Conservation (phyloP, 2,113 vertebrate species). For the Otocyon megalotis region DNA sequence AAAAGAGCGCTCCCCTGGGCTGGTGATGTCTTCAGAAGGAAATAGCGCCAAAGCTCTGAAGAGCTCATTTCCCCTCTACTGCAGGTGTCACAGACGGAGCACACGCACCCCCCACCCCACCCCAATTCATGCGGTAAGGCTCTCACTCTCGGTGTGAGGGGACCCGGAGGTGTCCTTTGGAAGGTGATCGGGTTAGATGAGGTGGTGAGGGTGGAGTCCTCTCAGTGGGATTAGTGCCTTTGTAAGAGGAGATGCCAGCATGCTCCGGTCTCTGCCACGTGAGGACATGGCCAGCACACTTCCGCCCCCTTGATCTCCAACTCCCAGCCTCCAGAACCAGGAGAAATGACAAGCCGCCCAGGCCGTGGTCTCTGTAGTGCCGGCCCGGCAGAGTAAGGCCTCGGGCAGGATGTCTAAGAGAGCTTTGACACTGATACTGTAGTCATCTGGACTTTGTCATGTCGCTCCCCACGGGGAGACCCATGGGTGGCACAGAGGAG, state of each 20-base stretch:
- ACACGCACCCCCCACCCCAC: fast-evolving
- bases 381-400: not conserved
- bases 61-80: not conserved
- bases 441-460: not conserved
- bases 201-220: not conserved
- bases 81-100: not conserved
- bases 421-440: not conserved
- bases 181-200: not conserved
- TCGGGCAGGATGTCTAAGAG: not conserved
- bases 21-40: too few species aligned
- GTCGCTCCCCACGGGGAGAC: not conserved
- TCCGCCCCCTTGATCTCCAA: not conserved
- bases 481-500: not conserved
- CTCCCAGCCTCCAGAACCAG: not conserved
- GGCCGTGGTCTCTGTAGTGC: not conserved
- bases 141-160: fast-evolving
- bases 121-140: not conserved
- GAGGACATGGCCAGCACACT: not conserved
- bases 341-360: not conserved
- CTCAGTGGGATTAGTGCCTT: too few species aligned
- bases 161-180: not conserved
- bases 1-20: not conserved
- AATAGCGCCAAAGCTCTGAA: fast-evolving
- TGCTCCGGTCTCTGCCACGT: not conserved
- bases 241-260: not conserved